Conservation (phyloP, 2,888 invertebrate genomes). For the Fissipunctia ypsillon region DNA sequence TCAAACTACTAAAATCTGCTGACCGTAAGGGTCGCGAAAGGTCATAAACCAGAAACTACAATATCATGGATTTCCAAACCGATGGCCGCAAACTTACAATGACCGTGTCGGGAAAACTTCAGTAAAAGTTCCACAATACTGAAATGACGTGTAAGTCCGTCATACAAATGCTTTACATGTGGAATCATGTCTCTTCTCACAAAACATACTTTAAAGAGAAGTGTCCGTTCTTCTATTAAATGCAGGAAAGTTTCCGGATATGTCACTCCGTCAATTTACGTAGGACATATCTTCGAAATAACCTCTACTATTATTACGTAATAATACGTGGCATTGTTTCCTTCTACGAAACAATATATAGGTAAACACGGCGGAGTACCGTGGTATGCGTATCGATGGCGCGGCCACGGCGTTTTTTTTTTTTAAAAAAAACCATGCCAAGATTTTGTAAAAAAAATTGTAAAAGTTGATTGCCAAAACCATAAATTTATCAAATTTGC, state of each 20-base stretch:
- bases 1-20: constrained; percentile 8
- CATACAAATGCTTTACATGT: background rate
- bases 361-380: background rate
- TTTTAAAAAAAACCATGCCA: no score
- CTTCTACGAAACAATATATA: background rate
- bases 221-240: constrained; percentile 13
- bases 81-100: background rate
- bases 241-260: constrained; percentile 6
- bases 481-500: no score
- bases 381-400: no score
- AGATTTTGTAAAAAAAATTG: no score
- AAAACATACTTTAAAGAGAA: background rate
- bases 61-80: background rate
- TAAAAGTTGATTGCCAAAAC: no score
- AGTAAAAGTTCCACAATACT: background rate
- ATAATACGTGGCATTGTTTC: background rate
- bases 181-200: background rate
- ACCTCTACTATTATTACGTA: constrained; percentile 1
- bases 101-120: background rate
- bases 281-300: background rate
- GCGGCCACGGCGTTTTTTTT: no score
- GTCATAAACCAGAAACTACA: constrained; percentile 2
- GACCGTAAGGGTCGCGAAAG: background rate
- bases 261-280: background rate
- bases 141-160: background rate